Conservation (phyloP, 2,113 vertebrate species). For the Alligator sinensis region DNA sequence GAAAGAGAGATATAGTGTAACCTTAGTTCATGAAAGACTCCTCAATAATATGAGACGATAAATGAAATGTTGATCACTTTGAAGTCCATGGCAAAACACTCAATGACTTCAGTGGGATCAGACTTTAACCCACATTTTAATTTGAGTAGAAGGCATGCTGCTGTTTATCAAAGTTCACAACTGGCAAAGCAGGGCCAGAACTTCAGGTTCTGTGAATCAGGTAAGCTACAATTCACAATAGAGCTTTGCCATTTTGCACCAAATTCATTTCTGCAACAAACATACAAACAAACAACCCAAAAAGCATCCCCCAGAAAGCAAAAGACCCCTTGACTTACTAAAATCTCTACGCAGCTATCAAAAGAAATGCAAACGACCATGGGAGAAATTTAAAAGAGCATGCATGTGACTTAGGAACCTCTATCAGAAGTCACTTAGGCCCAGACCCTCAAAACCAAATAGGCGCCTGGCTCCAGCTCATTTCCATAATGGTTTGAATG, state of each 20-base stretch:
- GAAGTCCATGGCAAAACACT: not conserved
- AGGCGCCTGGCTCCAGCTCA: too few species aligned
- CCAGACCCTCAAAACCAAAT: too few species aligned
- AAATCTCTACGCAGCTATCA: not conserved
- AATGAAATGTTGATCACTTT: not conserved
- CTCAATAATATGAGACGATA: not conserved
- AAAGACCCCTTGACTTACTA: not conserved
- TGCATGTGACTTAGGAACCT: not conserved
- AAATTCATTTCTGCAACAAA: not conserved
- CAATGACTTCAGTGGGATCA: not conserved
- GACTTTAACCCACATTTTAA: not conserved
- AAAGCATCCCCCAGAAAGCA: too few species aligned
- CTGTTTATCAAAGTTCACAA: not conserved
- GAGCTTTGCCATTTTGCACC: not conserved
- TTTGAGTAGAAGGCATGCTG: not conserved
- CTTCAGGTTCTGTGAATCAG: not conserved
- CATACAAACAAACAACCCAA: not conserved
- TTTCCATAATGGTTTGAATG: too few species aligned
- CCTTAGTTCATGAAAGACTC: not conserved
- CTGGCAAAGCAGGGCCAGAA: not conserved
- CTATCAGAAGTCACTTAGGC: not conserved
- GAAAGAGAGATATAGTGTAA: conserved; percentile 33
- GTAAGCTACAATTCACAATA: not conserved
- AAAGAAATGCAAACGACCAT: not conserved
- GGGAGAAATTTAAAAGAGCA: not conserved